Evolutionary conservation across 2,797 vertebrate genomes (phyloP).

Genomic region (Micrastur ruficollis): DNA sequence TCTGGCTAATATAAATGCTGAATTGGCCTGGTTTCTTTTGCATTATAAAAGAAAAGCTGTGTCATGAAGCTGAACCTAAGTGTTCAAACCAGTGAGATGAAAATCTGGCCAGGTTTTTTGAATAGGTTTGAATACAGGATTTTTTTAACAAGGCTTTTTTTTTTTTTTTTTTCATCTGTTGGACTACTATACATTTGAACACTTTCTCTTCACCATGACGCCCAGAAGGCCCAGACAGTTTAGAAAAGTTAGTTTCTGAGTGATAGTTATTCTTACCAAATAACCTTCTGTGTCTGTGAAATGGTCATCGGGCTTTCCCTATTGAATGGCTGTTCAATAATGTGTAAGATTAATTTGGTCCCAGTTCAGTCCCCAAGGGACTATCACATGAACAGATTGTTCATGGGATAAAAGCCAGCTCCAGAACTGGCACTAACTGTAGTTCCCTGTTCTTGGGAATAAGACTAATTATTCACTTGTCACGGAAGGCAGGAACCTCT

Average conservation of each 20-base stretch:
- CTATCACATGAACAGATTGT: neutral
- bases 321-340: neutral
- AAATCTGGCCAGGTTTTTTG: neutral
- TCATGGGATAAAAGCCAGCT: neutral
- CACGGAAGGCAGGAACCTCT: neutral
- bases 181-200: neutral
- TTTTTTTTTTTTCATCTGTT: neutral
- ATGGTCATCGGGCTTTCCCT: neutral
- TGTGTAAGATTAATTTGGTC: neutral
- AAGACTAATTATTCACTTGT: neutral
- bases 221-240: neutral
- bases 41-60: neutral
- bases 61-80: neutral
- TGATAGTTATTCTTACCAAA: neutral
- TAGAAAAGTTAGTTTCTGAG: neutral
- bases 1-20: neutral
- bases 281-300: neutral
- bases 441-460: neutral
- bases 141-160: neutral
- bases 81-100: neutral
- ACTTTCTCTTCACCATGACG: neutral
- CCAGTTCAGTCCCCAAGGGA: neutral
- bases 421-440: neutral
- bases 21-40: neutral
- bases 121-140: neutral